Evolutionary conservation across 92 coral and sea anemone genomes (phyloP).

Genomic region (Metridium senile): DNA sequence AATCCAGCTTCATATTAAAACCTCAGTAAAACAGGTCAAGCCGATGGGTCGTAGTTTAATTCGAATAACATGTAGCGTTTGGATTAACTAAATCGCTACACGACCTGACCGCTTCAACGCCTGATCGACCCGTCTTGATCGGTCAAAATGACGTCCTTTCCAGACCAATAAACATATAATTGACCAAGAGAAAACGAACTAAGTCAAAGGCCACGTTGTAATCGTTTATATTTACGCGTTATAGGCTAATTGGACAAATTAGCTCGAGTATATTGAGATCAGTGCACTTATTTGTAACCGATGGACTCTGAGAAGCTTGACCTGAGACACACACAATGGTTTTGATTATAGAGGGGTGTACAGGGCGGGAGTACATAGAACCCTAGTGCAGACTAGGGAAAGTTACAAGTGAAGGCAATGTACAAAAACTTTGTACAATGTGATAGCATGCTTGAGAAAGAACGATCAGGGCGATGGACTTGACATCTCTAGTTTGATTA

Average conservation of each 20-base stretch:
- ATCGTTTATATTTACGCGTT: neutral
- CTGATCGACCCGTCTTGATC: neutral
- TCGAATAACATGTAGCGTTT: neutral
- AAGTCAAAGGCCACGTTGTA: constrained; percentile 4
- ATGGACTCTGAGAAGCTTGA: too few species aligned
- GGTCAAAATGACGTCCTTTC: neutral
- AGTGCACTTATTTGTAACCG: too few species aligned
- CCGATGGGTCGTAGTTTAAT: constrained; percentile 11
- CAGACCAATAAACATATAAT: neutral
- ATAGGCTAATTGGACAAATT: neutral
- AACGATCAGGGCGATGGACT: too few species aligned
- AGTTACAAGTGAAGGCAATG: too few species aligned
- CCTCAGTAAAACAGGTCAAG: constrained; percentile 14
- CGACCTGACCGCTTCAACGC: constrained; percentile 4
- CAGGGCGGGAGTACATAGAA: too few species aligned
- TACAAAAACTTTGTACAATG: too few species aligned
- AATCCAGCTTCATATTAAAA: neutral
- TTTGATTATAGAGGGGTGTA: too few species aligned
- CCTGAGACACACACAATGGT: too few species aligned
- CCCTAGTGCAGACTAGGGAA: too few species aligned
- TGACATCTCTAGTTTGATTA: too few species aligned
- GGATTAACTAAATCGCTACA: constrained; percentile 16
- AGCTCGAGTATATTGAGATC: neutral
- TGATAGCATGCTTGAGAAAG: too few species aligned
- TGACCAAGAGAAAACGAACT: neutral